Evolutionary conservation across 1,140 invertebrate species (phyloP).

Genomic region (Meloidogyne hapla): DNA sequence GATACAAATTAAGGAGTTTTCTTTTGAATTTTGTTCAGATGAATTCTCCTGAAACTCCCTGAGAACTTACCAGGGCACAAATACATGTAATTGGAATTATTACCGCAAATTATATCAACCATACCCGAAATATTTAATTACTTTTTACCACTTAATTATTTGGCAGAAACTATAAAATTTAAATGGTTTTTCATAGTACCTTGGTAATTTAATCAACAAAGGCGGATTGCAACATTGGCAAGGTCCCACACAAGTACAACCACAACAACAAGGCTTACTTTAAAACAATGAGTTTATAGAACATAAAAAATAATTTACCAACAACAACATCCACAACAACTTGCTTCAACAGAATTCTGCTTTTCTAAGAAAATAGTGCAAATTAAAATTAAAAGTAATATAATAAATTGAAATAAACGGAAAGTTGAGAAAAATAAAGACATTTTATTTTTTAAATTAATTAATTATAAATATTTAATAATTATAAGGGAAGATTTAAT

Average conservation of each 20-base stretch:
- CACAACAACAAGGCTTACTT: slow-evolving; percentile 30
- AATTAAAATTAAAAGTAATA: neutral
- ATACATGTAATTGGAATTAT: no score
- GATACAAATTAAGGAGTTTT: no score
- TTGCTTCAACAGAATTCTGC: slow-evolving; percentile 14
- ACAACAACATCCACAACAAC: slow-evolving; percentile 25
- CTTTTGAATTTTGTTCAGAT: no score
- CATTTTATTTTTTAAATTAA: slow-evolving; percentile 19
- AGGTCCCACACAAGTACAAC: slow-evolving; percentile 25
- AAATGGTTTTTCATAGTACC: neutral
- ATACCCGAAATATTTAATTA: no score
- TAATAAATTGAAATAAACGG: slow-evolving; percentile 4
- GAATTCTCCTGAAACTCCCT: no score
- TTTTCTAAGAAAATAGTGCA: slow-evolving; percentile 7
- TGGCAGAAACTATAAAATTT: no score
- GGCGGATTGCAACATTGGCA: slow-evolving; percentile 28
- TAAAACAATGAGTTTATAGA: neutral
- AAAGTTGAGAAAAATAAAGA: slow-evolving; percentile 7
- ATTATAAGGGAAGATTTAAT: neutral
- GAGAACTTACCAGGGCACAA: no score
- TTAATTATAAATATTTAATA: no score
- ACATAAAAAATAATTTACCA: neutral
- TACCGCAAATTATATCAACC: no score
- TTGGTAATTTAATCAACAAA: slow-evolving; percentile 26
- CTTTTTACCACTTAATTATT: neutral